A percentile compares a stretch with the other conserved stretches of the same genome.
These are phyloP conservation scores for Heliconius eleuchia DNA, from an alignment of 1,140 invertebrate genomes.

Conservation along the genomic window DNA sequence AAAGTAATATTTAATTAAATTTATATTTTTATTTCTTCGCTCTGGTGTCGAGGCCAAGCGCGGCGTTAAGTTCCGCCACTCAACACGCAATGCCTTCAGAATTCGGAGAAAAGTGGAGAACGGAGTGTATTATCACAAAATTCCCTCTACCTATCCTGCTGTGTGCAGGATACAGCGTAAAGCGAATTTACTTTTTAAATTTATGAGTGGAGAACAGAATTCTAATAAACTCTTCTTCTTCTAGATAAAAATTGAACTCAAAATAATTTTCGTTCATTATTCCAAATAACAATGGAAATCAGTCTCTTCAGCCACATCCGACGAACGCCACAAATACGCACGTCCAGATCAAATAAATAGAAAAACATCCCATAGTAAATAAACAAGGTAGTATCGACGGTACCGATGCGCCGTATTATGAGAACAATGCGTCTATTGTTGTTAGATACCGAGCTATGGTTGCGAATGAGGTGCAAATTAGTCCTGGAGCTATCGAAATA, in stretches of 20 bases:
- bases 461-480: conserved; percentile 12
- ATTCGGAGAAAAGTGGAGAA: too few relatives aligned
- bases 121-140: too few relatives aligned
- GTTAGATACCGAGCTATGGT: conserved; percentile 4
- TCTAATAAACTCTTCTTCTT: too few relatives aligned
- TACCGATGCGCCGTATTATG: not conserved
- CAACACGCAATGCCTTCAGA: too few relatives aligned
- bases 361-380: conserved; percentile 1
- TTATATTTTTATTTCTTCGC: too few relatives aligned
- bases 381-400: not conserved
- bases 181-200: too few relatives aligned
- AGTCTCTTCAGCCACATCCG: not conserved
- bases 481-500: conserved; percentile 12
- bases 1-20: too few relatives aligned
- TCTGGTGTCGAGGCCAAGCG: too few relatives aligned
- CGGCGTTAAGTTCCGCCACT: too few relatives aligned
- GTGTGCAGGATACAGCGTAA: too few relatives aligned
- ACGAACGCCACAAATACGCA: not conserved
- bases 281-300: not conserved
- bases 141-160: too few relatives aligned
- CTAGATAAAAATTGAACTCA: not conserved
- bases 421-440: not conserved
- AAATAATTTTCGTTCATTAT: not conserved
- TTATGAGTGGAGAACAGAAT: too few relatives aligned
- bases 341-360: conserved; percentile 3